phyloP scores from a whole-genome alignment of 2,113 vertebrate genomes.

The Clarias batrachus region DNA sequence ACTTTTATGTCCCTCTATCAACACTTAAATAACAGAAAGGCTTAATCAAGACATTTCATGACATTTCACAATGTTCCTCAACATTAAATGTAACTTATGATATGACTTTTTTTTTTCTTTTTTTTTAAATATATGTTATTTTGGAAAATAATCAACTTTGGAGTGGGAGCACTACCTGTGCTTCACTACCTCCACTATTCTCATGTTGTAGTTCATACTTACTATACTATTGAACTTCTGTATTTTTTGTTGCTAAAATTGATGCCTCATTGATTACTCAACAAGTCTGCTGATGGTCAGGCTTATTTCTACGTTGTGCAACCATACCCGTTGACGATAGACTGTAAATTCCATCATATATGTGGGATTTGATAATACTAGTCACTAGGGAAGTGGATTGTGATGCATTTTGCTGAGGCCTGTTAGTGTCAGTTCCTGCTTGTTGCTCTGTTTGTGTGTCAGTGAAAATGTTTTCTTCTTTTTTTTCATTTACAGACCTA shows the following conservation, averaged over 20 bases:
- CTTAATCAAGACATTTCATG: neutral
- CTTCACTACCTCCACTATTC: neutral
- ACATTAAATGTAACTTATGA: neutral
- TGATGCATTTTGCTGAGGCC: neutral
- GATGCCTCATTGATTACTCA: neutral
- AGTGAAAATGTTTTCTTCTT: conserved; percentile 5
- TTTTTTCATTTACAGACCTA: conserved; percentile 53
- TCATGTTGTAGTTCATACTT: neutral
- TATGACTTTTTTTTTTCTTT: neutral
- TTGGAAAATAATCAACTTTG: neutral
- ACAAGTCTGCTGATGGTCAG: neutral
- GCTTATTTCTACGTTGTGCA: conserved; percentile 2
- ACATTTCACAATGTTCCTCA: neutral
- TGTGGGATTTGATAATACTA: neutral
- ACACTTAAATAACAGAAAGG: neutral
- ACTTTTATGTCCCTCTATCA: neutral
- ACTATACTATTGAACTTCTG: neutral
- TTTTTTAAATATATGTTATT: neutral
- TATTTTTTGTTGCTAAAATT: neutral
- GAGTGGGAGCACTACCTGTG: neutral
- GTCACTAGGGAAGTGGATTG: conserved; percentile 9
- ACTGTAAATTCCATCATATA: neutral
- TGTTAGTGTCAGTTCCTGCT: conserved; percentile 36
- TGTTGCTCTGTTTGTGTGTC: neutral
- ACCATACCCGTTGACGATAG: neutral